Conservation (phyloP, 2,113 vertebrate genomes). For the Malurus elegans region DNA sequence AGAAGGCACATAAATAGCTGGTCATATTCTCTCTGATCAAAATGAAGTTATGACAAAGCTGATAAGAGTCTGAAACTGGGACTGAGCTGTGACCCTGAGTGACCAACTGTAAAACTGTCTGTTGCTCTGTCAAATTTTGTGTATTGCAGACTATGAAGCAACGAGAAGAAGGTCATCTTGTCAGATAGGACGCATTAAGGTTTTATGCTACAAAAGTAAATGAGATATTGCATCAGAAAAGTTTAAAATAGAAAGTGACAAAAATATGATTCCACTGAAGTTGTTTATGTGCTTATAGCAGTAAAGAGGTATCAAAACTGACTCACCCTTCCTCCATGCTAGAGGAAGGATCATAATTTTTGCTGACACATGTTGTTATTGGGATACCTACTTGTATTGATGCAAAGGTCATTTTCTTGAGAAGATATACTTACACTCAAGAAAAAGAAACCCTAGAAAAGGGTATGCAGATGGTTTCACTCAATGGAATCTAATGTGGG, state of each 20-base stretch:
- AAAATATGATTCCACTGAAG: neutral
- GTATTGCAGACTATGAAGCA: neutral
- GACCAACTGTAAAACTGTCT: neutral
- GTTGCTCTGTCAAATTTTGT: neutral
- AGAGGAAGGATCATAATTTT: neutral
- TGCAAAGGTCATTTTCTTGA: neutral
- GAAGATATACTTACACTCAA: neutral
- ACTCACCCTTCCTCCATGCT: accelerated
- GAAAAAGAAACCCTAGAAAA: neutral
- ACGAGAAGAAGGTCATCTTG: neutral
- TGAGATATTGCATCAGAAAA: neutral
- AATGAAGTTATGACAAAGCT: neutral
- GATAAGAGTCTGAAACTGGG: neutral
- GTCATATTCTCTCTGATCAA: neutral
- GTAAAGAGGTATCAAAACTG: neutral
- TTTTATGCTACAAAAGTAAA: neutral
- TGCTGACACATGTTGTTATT: neutral
- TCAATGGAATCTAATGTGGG: neutral
- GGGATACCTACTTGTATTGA: neutral
- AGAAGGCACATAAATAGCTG: neutral
- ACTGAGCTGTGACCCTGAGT: neutral
- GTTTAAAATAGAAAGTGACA: neutral
- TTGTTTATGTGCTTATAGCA: neutral
- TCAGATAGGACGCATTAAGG: neutral
- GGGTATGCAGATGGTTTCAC: neutral